These are phyloP conservation scores for Morpho helenor DNA, from an alignment of 2,888 invertebrate genomes.

Conservation along the genomic window DNA sequence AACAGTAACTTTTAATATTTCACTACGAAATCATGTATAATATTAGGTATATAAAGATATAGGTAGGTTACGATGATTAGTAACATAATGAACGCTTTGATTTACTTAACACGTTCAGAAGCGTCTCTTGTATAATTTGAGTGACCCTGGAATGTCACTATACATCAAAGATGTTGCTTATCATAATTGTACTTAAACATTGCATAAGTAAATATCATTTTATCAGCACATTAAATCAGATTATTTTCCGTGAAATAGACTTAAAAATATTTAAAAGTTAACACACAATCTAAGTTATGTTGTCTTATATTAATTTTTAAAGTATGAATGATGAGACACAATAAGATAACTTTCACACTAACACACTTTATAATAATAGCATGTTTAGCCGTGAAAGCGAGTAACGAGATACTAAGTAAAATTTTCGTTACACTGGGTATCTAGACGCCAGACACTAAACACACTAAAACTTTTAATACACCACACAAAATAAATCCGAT, in stretches of 20 bases:
- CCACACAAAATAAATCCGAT: conserved; percentile 42
- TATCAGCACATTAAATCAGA: conserved; percentile 4
- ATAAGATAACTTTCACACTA: conserved; percentile 30
- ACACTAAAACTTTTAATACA: conserved; percentile 22
- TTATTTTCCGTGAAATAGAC: not conserved
- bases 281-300: conserved; percentile 7
- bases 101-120: conserved; percentile 13
- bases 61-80: not conserved
- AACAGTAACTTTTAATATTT: too few relatives aligned
- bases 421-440: conserved; percentile 46
- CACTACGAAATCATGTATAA: not conserved
- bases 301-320: conserved; percentile 9
- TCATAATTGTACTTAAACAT: conserved; percentile 15
- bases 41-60: not conserved
- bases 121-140: conserved; percentile 15
- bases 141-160: conserved; percentile 29
- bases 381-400: conserved; percentile 47
- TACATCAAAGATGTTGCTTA: conserved; percentile 22
- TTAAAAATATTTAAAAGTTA: not conserved
- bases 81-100: conserved; percentile 5
- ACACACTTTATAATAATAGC: conserved; percentile 33
- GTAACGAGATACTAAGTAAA: conserved; percentile 41
- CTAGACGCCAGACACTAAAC: conserved; percentile 33
- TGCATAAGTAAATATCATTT: conserved; percentile 7
- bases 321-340: conserved; percentile 18